phyloP scores from a whole-genome alignment of 1,140 invertebrate species.

The Dysdera silvatica region DNA sequence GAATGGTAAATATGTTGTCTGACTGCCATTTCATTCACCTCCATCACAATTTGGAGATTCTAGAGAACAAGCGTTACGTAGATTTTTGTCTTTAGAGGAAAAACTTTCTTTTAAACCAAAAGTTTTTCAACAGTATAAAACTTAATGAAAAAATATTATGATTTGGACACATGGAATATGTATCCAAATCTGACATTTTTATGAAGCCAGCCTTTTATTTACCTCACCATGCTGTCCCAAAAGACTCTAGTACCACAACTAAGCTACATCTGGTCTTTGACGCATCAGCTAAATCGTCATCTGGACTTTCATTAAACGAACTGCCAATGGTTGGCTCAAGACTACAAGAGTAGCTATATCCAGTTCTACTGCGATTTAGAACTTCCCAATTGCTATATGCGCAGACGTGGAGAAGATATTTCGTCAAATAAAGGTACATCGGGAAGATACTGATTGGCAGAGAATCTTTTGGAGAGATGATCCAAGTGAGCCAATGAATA shows the following conservation, averaged over 20 bases:
- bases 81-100: too few species aligned
- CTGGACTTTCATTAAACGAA: background rate
- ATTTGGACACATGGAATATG: background rate
- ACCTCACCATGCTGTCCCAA: conserved; percentile 39
- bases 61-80: background rate
- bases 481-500: conserved; percentile 33
- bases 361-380: conserved; percentile 34
- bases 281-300: background rate
- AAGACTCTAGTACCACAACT: conserved; percentile 24
- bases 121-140: background rate
- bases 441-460: conserved; percentile 39
- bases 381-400: conserved; percentile 33
- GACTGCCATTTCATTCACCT: conserved; percentile 15
- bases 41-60: background rate
- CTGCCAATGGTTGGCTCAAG: background rate
- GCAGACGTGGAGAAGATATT: conserved; percentile 45
- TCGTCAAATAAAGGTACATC: conserved; percentile 39
- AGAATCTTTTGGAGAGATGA: conserved; percentile 42
- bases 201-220: conserved; percentile 27
- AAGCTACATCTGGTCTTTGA: conserved; percentile 11
- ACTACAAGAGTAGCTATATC: conserved; percentile 31
- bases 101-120: background rate
- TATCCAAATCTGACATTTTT: background rate
- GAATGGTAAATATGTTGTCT: conserved; percentile 16
- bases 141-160: background rate